phyloP scores from a whole-genome alignment of 1,140 invertebrate genomes.

The Drosophila oshimai region DNA sequence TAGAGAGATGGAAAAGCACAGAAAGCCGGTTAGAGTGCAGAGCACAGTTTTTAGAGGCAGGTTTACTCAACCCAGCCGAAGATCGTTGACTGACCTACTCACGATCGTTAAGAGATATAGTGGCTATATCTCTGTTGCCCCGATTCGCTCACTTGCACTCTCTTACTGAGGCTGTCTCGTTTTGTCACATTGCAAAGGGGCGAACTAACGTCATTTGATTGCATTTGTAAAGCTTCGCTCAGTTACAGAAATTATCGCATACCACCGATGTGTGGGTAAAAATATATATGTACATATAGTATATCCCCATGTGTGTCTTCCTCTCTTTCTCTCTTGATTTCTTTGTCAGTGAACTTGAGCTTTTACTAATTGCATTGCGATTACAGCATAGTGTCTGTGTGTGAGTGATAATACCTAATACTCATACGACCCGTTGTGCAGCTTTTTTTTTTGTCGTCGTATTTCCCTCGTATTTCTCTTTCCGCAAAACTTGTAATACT shows the following conservation, averaged over 20 bases:
- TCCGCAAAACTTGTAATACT: conserved; percentile 70
- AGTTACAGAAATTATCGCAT: conserved; percentile 68
- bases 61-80: conserved; percentile 53
- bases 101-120: conserved; percentile 12
- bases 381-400: conserved; percentile 67
- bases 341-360: conserved; percentile 80
- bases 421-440: conserved; percentile 47
- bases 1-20: conserved; percentile 45
- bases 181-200: neutral
- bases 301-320: neutral
- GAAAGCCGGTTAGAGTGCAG: conserved; percentile 60
- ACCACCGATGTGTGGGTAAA: conserved; percentile 6
- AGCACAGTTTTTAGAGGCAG: conserved; percentile 26
- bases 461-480: conserved; percentile 21
- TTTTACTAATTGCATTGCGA: conserved; percentile 80
- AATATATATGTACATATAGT: neutral
- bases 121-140: conserved; percentile 9
- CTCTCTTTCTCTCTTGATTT: conserved; percentile 50
- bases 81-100: conserved; percentile 79
- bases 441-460: conserved; percentile 28
- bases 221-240: conserved; percentile 78
- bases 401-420: conserved; percentile 66
- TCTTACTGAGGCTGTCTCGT: neutral
- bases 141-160: conserved; percentile 3
- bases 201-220: conserved; percentile 77